These are phyloP conservation scores for Acrocephalus scirpaceus DNA, from an alignment of 2,797 vertebrate genomes.

Conservation along the genomic window DNA sequence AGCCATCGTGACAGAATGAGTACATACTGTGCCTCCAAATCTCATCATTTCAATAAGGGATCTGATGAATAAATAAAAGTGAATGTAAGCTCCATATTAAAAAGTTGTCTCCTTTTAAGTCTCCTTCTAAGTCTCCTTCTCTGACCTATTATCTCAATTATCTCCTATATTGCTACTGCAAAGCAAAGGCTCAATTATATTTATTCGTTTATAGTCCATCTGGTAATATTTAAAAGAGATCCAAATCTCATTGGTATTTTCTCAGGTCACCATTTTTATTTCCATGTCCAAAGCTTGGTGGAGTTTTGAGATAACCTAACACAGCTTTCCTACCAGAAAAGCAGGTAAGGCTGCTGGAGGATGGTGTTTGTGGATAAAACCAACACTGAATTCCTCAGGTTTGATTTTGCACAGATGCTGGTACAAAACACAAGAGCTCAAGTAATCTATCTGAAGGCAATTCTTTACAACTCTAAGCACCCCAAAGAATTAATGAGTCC, in stretches of 20 bases:
- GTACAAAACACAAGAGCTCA: neutral
- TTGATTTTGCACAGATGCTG: neutral
- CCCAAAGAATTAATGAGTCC: neutral
- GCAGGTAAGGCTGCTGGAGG: neutral
- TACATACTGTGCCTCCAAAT: neutral
- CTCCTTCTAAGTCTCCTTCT: neutral
- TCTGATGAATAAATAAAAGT: neutral
- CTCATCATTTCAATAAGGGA: neutral
- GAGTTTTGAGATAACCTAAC: neutral
- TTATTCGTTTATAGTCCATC: neutral
- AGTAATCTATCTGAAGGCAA: neutral
- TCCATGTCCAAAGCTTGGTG: neutral
- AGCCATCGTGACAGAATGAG: neutral
- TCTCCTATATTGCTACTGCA: neutral
- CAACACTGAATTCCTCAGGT: neutral
- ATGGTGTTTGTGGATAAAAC: neutral
- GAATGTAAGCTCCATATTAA: neutral
- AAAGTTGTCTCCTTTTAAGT: neutral
- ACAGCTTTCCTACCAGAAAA: neutral
- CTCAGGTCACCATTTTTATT: neutral
- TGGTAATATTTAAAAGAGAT: neutral
- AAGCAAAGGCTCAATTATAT: neutral
- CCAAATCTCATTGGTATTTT: neutral
- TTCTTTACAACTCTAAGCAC: neutral
- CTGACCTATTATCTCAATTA: neutral